Evolutionary conservation across 2,888 invertebrate genomes (phyloP).

Genomic region (Taenaris catops): DNA sequence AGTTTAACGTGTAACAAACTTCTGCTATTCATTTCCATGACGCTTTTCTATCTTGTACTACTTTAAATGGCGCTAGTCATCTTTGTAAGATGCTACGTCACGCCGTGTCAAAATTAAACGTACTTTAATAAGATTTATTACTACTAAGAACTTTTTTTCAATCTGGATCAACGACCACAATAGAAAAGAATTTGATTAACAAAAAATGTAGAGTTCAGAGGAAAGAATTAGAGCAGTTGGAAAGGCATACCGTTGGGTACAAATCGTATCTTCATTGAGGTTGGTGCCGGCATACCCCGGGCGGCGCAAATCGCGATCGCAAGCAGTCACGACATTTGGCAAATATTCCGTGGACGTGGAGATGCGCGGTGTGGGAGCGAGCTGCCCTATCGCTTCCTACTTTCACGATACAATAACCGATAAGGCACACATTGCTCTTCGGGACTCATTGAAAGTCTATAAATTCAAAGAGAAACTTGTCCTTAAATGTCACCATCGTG

Average conservation of each 20-base stretch:
- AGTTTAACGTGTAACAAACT: too few species aligned
- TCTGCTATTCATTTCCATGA: too few species aligned
- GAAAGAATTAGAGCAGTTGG: conserved; percentile 13
- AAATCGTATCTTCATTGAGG: conserved; percentile 71
- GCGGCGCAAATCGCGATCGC: conserved; percentile 74
- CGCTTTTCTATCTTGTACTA: background rate
- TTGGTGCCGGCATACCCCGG: conserved; percentile 62
- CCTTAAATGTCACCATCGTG: conserved; percentile 29
- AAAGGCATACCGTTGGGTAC: conserved; percentile 63
- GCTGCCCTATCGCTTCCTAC: conserved; percentile 71
- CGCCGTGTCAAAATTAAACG: conserved; percentile 3
- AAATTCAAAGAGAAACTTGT: conserved; percentile 26
- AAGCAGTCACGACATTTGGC: conserved; percentile 77
- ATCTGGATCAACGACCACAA: conserved; percentile 2
- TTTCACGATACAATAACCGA: conserved; percentile 65
- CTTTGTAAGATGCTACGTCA: conserved; percentile 2
- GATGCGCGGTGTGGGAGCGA: conserved; percentile 65
- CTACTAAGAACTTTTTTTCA: conserved; percentile 1
- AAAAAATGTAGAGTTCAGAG: conserved; percentile 4
- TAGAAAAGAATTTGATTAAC: conserved; percentile 8
- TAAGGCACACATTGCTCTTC: conserved; percentile 48
- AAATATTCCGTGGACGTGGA: conserved; percentile 69
- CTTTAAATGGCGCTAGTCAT: background rate
- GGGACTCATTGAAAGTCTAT: conserved; percentile 29
- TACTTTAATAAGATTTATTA: conserved; percentile 1